Percentiles rank a stretch among this genome's conserved stretches.
phyloP scores from a whole-genome alignment of 2,888 invertebrate species.

The Sphecodes monilicornis region DNA sequence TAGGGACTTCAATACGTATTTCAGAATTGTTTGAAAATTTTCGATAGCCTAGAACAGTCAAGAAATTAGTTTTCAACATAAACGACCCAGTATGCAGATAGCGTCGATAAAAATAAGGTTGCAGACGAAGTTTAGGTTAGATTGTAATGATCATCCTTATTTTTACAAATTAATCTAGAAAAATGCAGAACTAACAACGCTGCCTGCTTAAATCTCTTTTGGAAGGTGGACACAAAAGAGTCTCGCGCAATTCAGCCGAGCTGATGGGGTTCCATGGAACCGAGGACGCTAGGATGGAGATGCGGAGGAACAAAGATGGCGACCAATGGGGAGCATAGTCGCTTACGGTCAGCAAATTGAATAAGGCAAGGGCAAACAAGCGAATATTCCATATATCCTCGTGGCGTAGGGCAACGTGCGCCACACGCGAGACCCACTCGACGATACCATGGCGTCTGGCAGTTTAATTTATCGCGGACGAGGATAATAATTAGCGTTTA shows the following conservation, averaged over 20 bases:
- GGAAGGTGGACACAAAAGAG: background rate
- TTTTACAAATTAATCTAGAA: too few species aligned
- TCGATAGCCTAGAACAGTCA: too few species aligned
- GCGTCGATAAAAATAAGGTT: too few species aligned
- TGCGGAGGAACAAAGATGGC: conserved; percentile 10
- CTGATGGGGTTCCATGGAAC: background rate
- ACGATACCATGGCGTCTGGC: conserved; percentile 63
- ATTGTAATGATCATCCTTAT: too few species aligned
- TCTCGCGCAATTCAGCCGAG: background rate
- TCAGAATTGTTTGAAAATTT: too few species aligned
- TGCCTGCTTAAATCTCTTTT: too few species aligned
- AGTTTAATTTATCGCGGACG: conserved; percentile 77
- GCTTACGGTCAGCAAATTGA: conserved; percentile 46
- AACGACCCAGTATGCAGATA: too few species aligned
- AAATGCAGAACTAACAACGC: too few species aligned
- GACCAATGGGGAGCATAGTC: conserved; percentile 5
- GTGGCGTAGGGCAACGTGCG: conserved; percentile 38
- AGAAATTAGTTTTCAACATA: too few species aligned
- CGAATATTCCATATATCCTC: conserved; percentile 33
- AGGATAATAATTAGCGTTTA: conserved; percentile 80
- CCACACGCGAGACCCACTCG: conserved; percentile 52
- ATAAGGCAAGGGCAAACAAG: conserved; percentile 39
- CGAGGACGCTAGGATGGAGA: background rate
- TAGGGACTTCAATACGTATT: too few species aligned
- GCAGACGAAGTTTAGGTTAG: too few species aligned